Evolutionary conservation across 2,797 vertebrate genomes (phyloP), one percentile per base, ranked within the genome.

Genomic region (Pagetopsis macropterus): DNA sequence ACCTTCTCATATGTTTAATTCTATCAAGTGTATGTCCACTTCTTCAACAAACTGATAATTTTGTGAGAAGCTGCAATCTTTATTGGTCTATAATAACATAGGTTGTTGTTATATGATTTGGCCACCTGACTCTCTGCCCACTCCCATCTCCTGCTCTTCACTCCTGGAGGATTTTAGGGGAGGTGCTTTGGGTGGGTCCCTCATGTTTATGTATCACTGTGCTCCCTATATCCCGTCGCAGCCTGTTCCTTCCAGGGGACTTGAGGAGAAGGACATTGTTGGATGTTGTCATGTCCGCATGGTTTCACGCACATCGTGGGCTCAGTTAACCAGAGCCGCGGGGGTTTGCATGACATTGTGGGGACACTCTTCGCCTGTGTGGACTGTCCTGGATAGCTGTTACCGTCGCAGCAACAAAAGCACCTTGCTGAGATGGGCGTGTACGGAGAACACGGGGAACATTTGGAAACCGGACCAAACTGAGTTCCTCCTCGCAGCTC

Each of bases 121-220:
- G 61, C 68, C 70, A 81, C 80, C 81, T 88, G 83, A 50, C 68
- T 76, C 67, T 61, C 55, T 74, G 65, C 75, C 73, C 70, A 66
- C 81, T 81, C 84, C 85, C 80, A 79, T 83, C 82, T 79, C 78
- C 78, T 81, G 72, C 59, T 70, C 62, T 57, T 54, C 50, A 75
- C 61, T 77, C 75, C 23, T 27, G 68, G 62, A 78, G 51, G 62
- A 74, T 85, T 88, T 72, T 69, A 79, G 82, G 91, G 91, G 92
- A 91, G 92, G 91, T 75, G 84, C 92, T 84, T 74, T 74, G 88
- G 89, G 85, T 90, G 87, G 88, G 81, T 89, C 83, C 65, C 85
- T 93, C 88, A 91, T 92, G 91, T 90, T 91, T 83, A 91, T 90
- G 78, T 40, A 90, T 82, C 27, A 83, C 63, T 84, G 79, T 58